Base-by-base conservation (phyloP, 1,140 invertebrate genomes). In the Pteromalus puparum region DNA sequence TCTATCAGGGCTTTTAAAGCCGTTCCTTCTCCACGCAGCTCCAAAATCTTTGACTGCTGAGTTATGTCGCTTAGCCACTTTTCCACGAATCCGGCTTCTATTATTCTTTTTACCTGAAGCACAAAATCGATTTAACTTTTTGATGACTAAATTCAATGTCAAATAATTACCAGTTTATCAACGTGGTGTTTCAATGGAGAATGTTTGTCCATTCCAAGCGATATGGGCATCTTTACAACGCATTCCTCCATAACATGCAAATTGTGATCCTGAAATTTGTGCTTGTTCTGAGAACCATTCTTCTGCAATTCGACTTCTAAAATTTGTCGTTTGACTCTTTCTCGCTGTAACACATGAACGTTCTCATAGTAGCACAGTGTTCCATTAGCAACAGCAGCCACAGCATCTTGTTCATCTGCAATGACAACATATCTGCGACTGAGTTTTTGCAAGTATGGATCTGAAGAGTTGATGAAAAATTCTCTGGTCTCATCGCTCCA, bases 221-320 rank as follows among this genome's bases (percentile, higher is more conserved):
- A 96, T 70, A 97, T 95, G 0, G 97, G 97, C 94, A 97, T 96
- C 84, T 96, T 95, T 28, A 97, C 95, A 2, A 96, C 94, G 91
- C 97, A 97, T 83, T 97, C 95, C 46, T 93, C 91, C 97, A 97
- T 97, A 26, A 97, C 96, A 86, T 97, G 97, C 21, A 97, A 91
- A 88, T 95, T 94, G 84, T 94, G 92, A 72, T 95, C 94, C 0
- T 90, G 88, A 18, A 83, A 48, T 21, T 85, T 72, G 10, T 78
- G 79, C 21, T 86, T 81, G 21, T 84, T 53, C 4, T 79, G 21
- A 4, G 85, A 72, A n/a, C 87, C 86, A 21, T 90, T 90, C 76
- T 87, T 87, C 38, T 90, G 79, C 28, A 86, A 81, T 38, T 88
- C 83, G 81, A 87, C 88, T 53, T 93, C 91, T 15, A 91, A 85